Base-by-base conservation (phyloP, 2,797 vertebrate genomes). In the Setipinna tenuifilis region DNA sequence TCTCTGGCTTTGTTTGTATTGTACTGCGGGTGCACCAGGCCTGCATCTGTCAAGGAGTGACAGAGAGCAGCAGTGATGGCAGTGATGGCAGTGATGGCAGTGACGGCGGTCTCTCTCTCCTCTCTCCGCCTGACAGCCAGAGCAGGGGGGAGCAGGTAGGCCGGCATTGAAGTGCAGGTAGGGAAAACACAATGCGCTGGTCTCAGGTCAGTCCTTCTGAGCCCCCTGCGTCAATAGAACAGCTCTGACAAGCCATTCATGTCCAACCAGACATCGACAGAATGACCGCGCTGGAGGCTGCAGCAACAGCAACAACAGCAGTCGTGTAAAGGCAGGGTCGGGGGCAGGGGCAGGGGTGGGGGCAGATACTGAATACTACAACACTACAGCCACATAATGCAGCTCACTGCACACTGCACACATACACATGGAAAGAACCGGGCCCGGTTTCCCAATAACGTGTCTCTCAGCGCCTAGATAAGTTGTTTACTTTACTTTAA, bases 111-210 rank as follows among this genome's bases (percentile, higher is more conserved):
- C 86, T 84, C 90, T 80, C 50, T 54, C 50, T 54, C 50, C 9
- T 54, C 50, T 91, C 89, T 93, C 90, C 87, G 71, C 71, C 71
- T 78, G 71, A 78, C 71, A 78, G 71, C 71, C 16, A 9, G 35
- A 78, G 71, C 17, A 17, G 68, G 11, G 31, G 87, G 85, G 82
- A 94, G 91, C 93, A 94, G 93, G 93, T 93, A 89, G 94, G 91
- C 92, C 91, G 92, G 92, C 88, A 93, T 86, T 88, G 80, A 75
- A 89, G 88, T 16, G 62, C 93, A 93, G 92, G 92, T 88, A 89
- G 87, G 71, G 35, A 44, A 78, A 44, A 78, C 71, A 78, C 71
- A 44, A 78, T 21, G 71, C 16, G 71, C 71, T 78, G 71, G 71
- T 78, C 71, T 78, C 71, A 78, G 71, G 35, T 78, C 71, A 44